phyloP scores from a whole-genome alignment of 2,888 invertebrate species.

The Incurvaria masculella region DNA sequence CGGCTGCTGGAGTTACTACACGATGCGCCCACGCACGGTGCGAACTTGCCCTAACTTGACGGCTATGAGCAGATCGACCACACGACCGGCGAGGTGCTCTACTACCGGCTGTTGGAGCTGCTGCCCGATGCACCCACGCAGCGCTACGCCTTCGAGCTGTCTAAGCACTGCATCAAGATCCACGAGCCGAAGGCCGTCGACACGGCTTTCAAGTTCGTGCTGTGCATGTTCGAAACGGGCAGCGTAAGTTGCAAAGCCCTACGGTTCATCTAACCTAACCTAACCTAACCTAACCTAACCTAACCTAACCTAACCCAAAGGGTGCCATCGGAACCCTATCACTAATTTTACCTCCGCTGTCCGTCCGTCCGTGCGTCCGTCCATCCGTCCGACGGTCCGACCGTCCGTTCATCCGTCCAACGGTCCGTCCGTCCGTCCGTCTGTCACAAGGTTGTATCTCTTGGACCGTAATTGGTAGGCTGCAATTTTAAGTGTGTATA shows the following conservation, averaged over 20 bases:
- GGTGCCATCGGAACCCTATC: too few relatives aligned
- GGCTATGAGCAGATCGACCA: not conserved
- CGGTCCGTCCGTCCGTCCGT: too few relatives aligned
- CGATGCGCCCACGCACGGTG: not conserved
- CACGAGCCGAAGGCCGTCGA: not conserved
- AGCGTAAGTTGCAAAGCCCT: not conserved
- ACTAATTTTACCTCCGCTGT: not conserved
- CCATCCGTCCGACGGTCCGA: too few relatives aligned
- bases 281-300: constrained; percentile 6
- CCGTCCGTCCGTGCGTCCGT: too few relatives aligned
- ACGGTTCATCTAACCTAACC: constrained; percentile 2
- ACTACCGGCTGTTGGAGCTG: not conserved
- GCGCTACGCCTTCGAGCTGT: not conserved
- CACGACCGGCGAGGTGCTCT: not conserved
- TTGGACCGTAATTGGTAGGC: too few relatives aligned
- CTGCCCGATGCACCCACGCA: not conserved
- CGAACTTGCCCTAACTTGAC: too few relatives aligned
- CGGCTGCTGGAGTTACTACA: not conserved
- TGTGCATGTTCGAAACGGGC: not conserved
- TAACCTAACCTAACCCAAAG: constrained; percentile 2
- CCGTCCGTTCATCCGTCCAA: too few relatives aligned
- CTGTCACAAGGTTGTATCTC: too few relatives aligned
- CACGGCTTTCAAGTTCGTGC: not conserved
- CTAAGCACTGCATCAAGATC: not conserved
- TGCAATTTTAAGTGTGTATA: too few relatives aligned